Conservation (phyloP, 2,888 invertebrate genomes). For the Yponomeuta evonymella region DNA sequence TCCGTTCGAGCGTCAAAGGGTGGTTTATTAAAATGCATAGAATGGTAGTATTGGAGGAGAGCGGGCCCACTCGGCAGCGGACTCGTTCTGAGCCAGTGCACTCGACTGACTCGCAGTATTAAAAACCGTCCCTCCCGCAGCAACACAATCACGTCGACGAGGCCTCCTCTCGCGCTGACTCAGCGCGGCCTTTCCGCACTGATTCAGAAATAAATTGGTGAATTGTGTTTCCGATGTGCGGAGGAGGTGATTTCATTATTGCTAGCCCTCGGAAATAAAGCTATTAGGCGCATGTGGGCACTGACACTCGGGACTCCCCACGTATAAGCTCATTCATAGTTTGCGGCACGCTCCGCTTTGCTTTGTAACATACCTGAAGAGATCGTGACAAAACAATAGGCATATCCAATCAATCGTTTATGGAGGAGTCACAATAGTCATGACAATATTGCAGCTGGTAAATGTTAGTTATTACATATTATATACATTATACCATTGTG, state of each 20-base stretch:
- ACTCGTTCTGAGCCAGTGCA: slow-evolving; percentile 1
- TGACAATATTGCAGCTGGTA: too few species aligned
- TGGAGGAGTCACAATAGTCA: too few species aligned
- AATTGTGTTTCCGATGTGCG: slow-evolving; percentile 1
- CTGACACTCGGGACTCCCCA: neutral
- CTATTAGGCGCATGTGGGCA: neutral
- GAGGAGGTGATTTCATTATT: neutral
- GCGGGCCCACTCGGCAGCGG: neutral
- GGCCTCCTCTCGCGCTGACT: neutral
- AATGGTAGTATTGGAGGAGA: neutral
- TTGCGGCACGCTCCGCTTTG: too few species aligned
- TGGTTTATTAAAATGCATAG: slow-evolving; percentile 1
- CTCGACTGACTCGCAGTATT: neutral
- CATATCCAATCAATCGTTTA: too few species aligned
- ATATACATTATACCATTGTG: too few species aligned
- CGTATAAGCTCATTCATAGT: neutral
- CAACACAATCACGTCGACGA: neutral
- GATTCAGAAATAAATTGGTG: neutral
- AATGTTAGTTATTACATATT: too few species aligned
- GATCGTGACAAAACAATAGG: too few species aligned
- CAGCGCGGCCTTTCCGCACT: neutral
- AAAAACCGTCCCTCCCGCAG: neutral
- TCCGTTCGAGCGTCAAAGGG: neutral
- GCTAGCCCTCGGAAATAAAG: neutral
- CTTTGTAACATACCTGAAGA: too few species aligned